These are phyloP conservation scores for Neomicropteryx cornuta DNA, from an alignment of 1,140 invertebrate species.

Conservation along the genomic window DNA sequence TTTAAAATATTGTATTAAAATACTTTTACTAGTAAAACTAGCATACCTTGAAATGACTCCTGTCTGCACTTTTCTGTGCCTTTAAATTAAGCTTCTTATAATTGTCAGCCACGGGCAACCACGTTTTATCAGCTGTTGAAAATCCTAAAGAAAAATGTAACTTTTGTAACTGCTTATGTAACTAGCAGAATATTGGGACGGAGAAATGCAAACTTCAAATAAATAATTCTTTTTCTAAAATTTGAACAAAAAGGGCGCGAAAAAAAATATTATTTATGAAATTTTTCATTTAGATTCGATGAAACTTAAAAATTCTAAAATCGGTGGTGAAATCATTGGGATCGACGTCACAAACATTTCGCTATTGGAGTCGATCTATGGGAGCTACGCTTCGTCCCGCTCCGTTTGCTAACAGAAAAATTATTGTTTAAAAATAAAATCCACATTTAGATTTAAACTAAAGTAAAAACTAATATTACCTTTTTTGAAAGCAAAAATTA, in stretches of 20 bases:
- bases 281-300: no score
- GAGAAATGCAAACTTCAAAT: background rate
- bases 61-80: conserved; percentile 22
- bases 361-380: no score
- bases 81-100: conserved; percentile 45
- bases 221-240: background rate
- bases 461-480: no score
- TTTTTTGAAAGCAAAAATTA: no score
- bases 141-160: conserved; percentile 39
- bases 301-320: no score
- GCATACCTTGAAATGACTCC: conserved; percentile 40
- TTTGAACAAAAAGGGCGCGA: background rate
- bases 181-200: background rate
- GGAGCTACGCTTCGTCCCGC: no score
- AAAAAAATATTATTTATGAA: no score
- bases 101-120: conserved; percentile 58
- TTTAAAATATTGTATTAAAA: conserved; percentile 37
- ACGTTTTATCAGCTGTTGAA: conserved; percentile 44
- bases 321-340: no score
- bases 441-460: no score
- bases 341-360: no score
- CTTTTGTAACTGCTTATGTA: conserved; percentile 1
- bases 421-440: no score
- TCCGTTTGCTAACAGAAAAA: background rate
- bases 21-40: conserved; percentile 42